Percentiles rank a stretch among this genome's conserved stretches.
These are phyloP conservation scores for Limnephilus rhombicus DNA, from an alignment of 2,888 invertebrate species.

Conservation along the genomic window DNA sequence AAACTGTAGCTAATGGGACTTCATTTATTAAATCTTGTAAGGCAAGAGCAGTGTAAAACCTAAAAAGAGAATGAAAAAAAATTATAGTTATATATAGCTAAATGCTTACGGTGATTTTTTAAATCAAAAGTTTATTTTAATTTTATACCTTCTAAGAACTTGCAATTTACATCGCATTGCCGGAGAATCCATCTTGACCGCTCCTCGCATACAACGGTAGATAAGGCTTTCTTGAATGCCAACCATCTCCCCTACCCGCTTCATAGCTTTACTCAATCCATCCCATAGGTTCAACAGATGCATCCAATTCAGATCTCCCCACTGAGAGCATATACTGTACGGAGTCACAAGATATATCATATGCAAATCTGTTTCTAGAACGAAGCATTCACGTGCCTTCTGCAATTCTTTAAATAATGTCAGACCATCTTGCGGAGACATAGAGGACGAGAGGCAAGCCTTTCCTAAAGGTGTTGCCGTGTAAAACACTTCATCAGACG, in stretches of 20 bases:
- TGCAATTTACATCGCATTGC: conserved; percentile 76
- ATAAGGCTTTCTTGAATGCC: conserved; percentile 93
- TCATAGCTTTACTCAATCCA: conserved; percentile 86
- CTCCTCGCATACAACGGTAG: conserved; percentile 85
- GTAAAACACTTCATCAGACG: conserved; percentile 77
- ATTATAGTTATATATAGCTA: background rate
- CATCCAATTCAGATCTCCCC: conserved; percentile 90
- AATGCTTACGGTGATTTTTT: background rate
- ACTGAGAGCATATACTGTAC: conserved; percentile 89
- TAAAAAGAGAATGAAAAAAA: conserved; percentile 67
- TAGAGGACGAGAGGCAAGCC: conserved; percentile 94
- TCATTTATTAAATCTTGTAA: conserved; percentile 96
- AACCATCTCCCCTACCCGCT: conserved; percentile 91
- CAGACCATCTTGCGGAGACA: conserved; percentile 96
- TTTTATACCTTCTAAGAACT: conserved; percentile 80
- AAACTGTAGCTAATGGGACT: conserved; percentile 87
- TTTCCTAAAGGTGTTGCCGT: conserved; percentile 91
- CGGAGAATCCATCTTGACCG: conserved; percentile 78
- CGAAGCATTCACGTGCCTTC: conserved; percentile 92
- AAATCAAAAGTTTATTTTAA: background rate
- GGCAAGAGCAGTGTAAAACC: conserved; percentile 94
- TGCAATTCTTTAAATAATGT: conserved; percentile 93
- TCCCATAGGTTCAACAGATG: conserved; percentile 90
- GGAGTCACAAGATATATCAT: conserved; percentile 97
- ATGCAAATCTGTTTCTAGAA: conserved; percentile 96